Conservation (phyloP, 2,888 invertebrate species). For the Listrodromus nycthemerus region DNA sequence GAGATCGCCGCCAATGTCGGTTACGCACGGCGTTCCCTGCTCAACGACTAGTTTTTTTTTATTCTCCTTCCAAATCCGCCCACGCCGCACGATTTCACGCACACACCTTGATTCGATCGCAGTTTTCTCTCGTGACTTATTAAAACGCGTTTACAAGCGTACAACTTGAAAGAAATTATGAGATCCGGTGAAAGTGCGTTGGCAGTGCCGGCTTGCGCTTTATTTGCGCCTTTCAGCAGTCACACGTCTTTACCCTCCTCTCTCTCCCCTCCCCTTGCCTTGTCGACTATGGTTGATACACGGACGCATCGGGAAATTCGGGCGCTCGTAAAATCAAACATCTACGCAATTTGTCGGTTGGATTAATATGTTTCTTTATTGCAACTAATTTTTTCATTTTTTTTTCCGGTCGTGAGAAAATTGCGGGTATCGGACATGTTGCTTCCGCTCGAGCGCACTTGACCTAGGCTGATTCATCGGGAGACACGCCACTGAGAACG, state of each 20-base stretch:
- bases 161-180: slow-evolving; percentile 35
- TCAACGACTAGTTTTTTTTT: slow-evolving; percentile 70
- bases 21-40: slow-evolving; percentile 59
- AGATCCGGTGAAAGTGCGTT: slow-evolving; percentile 41
- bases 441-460: slow-evolving; percentile 25
- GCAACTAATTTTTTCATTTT: background rate
- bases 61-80: slow-evolving; percentile 67
- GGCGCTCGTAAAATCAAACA: background rate
- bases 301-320: slow-evolving; percentile 9
- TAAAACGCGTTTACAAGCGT: background rate
- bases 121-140: slow-evolving; percentile 3
- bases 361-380: background rate
- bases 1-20: slow-evolving; percentile 70
- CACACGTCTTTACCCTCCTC: background rate
- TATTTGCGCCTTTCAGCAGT: slow-evolving; percentile 46
- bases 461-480: slow-evolving; percentile 41
- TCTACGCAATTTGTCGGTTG: background rate
- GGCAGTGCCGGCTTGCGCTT: slow-evolving; percentile 42
- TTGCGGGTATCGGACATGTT: background rate
- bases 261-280: background rate
- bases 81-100: slow-evolving; percentile 38
- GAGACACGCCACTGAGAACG: slow-evolving; percentile 29
- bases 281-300: background rate
- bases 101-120: slow-evolving; percentile 10
- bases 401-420: slow-evolving; percentile 1